These are phyloP conservation scores for Myripristis jacobus DNA, from an alignment of 2,797 vertebrate genomes.

Conservation along the genomic window DNA sequence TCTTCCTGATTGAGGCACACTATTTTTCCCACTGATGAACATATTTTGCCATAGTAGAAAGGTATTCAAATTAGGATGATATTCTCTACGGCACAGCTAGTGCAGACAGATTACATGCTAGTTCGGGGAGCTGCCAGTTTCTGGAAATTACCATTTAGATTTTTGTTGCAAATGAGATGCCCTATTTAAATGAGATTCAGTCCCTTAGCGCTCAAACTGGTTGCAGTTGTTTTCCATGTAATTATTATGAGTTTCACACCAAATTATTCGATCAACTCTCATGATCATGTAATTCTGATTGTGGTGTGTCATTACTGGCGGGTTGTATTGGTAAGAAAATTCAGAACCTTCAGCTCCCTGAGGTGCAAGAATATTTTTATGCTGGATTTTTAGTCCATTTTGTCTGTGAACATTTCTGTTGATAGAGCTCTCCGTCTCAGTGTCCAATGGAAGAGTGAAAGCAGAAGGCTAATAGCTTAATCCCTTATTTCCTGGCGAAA, in stretches of 20 bases:
- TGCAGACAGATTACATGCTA: slow-evolving; percentile 25
- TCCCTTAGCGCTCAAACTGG: not conserved
- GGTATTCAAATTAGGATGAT: slow-evolving; percentile 42
- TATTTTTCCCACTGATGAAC: slow-evolving; percentile 43
- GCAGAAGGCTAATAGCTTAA: slow-evolving; percentile 81
- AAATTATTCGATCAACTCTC: no score
- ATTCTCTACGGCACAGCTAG: slow-evolving; percentile 12
- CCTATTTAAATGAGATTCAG: not conserved
- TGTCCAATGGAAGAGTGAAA: slow-evolving; percentile 86
- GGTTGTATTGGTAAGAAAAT: no score
- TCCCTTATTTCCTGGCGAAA: slow-evolving; percentile 82
- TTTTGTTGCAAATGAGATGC: slow-evolving; percentile 14
- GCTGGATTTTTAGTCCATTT: slow-evolving; percentile 23
- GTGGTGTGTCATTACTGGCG: no score
- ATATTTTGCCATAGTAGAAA: slow-evolving; percentile 58
- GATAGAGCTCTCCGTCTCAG: slow-evolving; percentile 63
- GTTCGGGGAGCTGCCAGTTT: slow-evolving; percentile 35
- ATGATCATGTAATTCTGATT: no score
- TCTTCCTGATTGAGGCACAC: slow-evolving; percentile 50
- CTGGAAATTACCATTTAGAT: slow-evolving; percentile 23
- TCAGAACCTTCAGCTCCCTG: not conserved
- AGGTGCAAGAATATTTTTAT: slow-evolving; percentile 28
- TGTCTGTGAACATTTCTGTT: slow-evolving; percentile 35
- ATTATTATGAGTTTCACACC: slow-evolving; percentile 6
- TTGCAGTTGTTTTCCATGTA: not conserved